Evolutionary conservation across 1,140 invertebrate genomes (phyloP), one percentile per base, ranked within the genome.

Genomic region (Lineus longissimus): DNA sequence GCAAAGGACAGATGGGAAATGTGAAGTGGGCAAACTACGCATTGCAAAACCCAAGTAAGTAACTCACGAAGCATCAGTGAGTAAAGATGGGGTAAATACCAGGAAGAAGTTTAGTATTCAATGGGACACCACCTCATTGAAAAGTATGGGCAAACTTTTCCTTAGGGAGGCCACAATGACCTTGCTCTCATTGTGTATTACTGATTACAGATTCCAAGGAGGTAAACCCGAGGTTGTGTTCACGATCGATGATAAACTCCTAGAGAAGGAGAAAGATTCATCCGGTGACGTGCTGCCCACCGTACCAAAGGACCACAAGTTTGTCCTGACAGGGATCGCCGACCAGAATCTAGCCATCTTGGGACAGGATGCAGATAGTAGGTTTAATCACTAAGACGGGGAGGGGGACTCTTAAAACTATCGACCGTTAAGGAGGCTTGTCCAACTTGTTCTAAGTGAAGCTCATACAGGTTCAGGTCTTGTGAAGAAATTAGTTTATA

Each of bases 291-390:
- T 25, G 25, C 15, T 27, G 23, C 45, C 56, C 6, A 36, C 56
- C 30, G 91, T 93, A 75, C 88, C 93, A n/a, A 88, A 90, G 78
- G 91, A 96, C 71, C 93, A 97, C 79, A 87, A 91, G 65, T 86
- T 97, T 70, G 90, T 94, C 75, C 89, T 96, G 30, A 92, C 91
- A 0, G 90, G 89, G 61, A 91, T 96, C 6, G 91, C 89, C 0
- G 86, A 88, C 70, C 94, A 96, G 59, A 77, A 74, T 58, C 63
- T 76, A 15, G 70, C 71, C 11, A 72, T 78, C 27, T 71, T 77
- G 55, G 73, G 73, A 62, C 64, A 76, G 47, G 29, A 47, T 51
- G 17, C 6, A 59, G n/a, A 61, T 41, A 62, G 33, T 36, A 36
- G 15, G 33, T 4, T 36, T 15, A 36, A 4, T 36, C 33, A 36